These are phyloP conservation scores for Apeira syringaria DNA, from an alignment of 2,888 invertebrate genomes.

Conservation along the genomic window DNA sequence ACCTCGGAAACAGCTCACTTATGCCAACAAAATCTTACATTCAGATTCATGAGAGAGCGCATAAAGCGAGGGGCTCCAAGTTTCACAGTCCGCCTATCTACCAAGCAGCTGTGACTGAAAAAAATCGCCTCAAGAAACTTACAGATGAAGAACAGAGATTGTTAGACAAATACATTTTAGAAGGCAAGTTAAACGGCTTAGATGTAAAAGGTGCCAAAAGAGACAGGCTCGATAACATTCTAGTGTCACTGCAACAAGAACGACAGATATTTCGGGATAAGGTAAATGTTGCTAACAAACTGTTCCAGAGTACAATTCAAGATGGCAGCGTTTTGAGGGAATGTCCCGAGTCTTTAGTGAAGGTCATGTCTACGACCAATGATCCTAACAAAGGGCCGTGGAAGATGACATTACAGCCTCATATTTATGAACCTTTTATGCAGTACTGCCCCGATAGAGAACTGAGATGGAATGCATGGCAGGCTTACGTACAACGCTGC, in stretches of 20 bases:
- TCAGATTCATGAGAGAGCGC: slow-evolving; percentile 91
- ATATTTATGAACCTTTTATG: slow-evolving; percentile 89
- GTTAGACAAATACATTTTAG: slow-evolving; percentile 90
- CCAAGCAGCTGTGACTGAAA: slow-evolving; percentile 85
- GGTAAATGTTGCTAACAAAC: slow-evolving; percentile 85
- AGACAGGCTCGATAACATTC: slow-evolving; percentile 61
- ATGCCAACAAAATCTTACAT: slow-evolving; percentile 92
- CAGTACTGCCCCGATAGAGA: slow-evolving; percentile 92
- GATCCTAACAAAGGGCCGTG: slow-evolving; percentile 90
- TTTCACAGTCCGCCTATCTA: slow-evolving; percentile 89
- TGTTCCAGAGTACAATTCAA: slow-evolving; percentile 86
- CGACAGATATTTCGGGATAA: slow-evolving; percentile 86
- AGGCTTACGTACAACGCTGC: slow-evolving; percentile 88
- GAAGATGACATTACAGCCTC: slow-evolving; percentile 90
- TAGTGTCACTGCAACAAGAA: slow-evolving; percentile 83
- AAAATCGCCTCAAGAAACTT: slow-evolving; percentile 66
- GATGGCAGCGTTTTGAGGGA: slow-evolving; percentile 87
- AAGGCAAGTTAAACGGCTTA: slow-evolving; percentile 93
- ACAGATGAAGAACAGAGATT: slow-evolving; percentile 87
- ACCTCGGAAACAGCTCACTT: slow-evolving; percentile 89
- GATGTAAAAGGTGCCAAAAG: slow-evolving; percentile 83
- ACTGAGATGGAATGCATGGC: slow-evolving; percentile 93
- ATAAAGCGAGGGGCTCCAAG: slow-evolving; percentile 88
- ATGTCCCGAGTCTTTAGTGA: slow-evolving; percentile 88
- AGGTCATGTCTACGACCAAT: slow-evolving; percentile 85